Percentiles rank a stretch among this genome's conserved stretches.
These are phyloP conservation scores for Macquaria australasica DNA, from an alignment of 2,113 vertebrate species.

Conservation along the genomic window DNA sequence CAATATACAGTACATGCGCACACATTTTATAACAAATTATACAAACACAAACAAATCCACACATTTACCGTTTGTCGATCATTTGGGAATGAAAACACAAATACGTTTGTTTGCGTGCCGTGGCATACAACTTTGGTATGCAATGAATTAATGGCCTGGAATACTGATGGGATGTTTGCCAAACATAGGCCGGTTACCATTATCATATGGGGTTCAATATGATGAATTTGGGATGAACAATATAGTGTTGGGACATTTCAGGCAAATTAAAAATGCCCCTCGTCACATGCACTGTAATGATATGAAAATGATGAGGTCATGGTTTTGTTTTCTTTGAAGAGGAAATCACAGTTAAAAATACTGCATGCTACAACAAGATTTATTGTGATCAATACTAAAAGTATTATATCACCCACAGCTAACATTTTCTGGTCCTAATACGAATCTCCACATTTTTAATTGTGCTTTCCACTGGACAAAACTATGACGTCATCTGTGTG, in stretches of 20 bases:
- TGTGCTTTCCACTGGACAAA: conserved; percentile 78
- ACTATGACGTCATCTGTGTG: conserved; percentile 77
- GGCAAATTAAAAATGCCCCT: conserved; percentile 68
- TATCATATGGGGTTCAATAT: conserved; percentile 56
- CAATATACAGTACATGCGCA: conserved; percentile 46
- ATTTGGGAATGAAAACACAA: conserved; percentile 68
- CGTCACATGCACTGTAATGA: conserved; percentile 80
- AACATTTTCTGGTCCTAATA: not conserved
- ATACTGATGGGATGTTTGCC: conserved; percentile 74
- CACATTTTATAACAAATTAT: not conserved
- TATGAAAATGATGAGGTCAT: conserved; percentile 82
- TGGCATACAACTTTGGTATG: conserved; percentile 86
- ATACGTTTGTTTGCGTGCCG: conserved; percentile 81
- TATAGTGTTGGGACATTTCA: conserved; percentile 66
- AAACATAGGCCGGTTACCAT: conserved; percentile 51
- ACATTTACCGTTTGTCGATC: conserved; percentile 31
- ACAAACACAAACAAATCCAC: conserved; percentile 36
- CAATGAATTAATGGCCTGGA: conserved; percentile 78
- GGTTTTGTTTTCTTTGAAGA: conserved; percentile 70
- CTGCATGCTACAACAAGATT: not conserved
- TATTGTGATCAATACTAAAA: not conserved
- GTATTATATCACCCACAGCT: not conserved
- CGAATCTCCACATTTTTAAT: conserved; percentile 63
- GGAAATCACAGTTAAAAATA: conserved; percentile 81
- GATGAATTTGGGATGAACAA: conserved; percentile 73